Conservation (phyloP, 1,140 invertebrate species). For the Aphelinus certus region DNA sequence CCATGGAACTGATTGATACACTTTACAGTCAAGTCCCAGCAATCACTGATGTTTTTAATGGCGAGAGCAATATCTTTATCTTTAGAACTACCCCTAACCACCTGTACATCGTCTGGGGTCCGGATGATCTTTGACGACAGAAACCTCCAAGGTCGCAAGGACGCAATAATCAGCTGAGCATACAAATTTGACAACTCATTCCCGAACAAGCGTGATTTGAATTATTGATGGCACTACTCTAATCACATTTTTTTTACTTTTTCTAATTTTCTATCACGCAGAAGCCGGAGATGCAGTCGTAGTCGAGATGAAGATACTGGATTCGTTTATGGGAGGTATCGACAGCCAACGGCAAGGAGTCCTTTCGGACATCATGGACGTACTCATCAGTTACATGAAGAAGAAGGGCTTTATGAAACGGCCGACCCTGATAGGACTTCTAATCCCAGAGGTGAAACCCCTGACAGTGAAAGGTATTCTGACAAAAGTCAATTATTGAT, state of each 20-base stretch:
- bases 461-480: slow-evolving; percentile 84
- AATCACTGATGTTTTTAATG: too few species aligned
- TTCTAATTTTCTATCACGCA: slow-evolving; percentile 40
- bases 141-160: too few species aligned
- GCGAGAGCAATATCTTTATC: too few species aligned
- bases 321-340: slow-evolving; percentile 83
- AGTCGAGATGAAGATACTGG: slow-evolving; percentile 71
- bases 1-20: too few species aligned
- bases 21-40: too few species aligned
- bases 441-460: slow-evolving; percentile 75
- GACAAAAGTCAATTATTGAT: background rate
- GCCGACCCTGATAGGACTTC: slow-evolving; percentile 77
- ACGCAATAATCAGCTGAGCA: too few species aligned
- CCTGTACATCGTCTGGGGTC: too few species aligned
- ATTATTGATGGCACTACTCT: too few species aligned
- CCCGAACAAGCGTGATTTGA: too few species aligned
- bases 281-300: slow-evolving; percentile 67
- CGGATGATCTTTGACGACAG: too few species aligned
- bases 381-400: slow-evolving; percentile 73
- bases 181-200: too few species aligned
- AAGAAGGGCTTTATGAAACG: slow-evolving; percentile 86
- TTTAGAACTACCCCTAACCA: too few species aligned
- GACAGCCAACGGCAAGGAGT: slow-evolving; percentile 76
- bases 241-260: background rate
- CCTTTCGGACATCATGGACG: slow-evolving; percentile 65